phyloP scores from a whole-genome alignment of 2,797 vertebrate species.

The Phoxinus dragarum region DNA sequence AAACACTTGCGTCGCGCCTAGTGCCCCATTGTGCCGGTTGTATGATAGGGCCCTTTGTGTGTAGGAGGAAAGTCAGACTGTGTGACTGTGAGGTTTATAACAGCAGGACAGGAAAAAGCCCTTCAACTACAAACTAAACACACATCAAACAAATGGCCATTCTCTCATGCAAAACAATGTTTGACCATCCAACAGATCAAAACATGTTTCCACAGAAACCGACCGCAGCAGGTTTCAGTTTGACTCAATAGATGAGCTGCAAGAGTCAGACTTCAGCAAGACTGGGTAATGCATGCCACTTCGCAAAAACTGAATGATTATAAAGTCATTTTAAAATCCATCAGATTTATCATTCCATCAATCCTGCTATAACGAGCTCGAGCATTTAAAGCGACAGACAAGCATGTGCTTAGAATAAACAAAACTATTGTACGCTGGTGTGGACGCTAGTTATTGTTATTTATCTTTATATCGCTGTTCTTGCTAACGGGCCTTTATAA shows the following conservation, averaged over 20 bases:
- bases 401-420: no score
- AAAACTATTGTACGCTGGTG: no score
- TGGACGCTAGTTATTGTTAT: no score
- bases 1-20: no score
- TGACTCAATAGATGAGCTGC: neutral
- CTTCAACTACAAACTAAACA: neutral
- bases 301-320: neutral
- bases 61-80: no score
- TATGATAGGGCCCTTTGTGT: no score
- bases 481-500: neutral
- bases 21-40: no score
- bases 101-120: neutral
- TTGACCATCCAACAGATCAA: neutral
- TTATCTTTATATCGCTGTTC: no score
- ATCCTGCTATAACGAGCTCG: no score
- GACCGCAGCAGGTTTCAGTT: constrained; percentile 9
- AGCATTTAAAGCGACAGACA: no score
- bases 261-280: neutral
- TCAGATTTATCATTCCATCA: no score
- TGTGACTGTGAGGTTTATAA: no score
- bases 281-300: neutral
- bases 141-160: neutral
- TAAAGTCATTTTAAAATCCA: neutral
- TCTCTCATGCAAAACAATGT: neutral
- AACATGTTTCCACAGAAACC: neutral